Conservation (phyloP, 1,140 invertebrate genomes). For the Drosophila eugracilis region DNA sequence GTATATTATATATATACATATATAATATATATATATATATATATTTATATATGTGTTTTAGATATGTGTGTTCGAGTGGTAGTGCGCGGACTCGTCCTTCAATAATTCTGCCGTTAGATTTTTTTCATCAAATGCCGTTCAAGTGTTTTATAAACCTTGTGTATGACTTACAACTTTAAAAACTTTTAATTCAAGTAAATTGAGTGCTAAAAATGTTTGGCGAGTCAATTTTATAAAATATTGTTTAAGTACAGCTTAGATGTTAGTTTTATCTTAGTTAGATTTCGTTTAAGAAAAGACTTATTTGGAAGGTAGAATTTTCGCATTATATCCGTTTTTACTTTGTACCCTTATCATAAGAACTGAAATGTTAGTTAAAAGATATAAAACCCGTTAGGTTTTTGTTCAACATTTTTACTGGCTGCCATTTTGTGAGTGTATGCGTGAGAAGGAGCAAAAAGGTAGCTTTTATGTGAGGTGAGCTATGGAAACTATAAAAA, state of each 20-base stretch:
- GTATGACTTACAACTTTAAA: not conserved
- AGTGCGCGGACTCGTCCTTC: constrained; percentile 57
- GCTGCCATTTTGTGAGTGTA: constrained; percentile 26
- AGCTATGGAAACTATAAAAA: constrained; percentile 55
- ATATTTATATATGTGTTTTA: constrained; percentile 1
- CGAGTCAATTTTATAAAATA: not conserved
- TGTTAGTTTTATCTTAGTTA: not conserved
- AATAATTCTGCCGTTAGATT: constrained; percentile 31
- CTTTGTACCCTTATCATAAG: not conserved
- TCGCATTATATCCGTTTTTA: no score
- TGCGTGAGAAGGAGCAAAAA: constrained; percentile 18
- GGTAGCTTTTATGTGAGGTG: constrained; percentile 35
- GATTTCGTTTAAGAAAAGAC: no score
- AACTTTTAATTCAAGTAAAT: not conserved
- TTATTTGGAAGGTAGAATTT: no score
- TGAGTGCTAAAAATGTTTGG: not conserved
- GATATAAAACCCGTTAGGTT: not conserved
- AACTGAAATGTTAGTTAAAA: not conserved
- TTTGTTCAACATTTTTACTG: constrained; percentile 22
- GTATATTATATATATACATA: not conserved
- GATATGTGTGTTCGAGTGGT: constrained; percentile 5
- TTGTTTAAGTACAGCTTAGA: no score
- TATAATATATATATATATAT: constrained; percentile 2
- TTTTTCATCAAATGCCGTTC: constrained; percentile 17
- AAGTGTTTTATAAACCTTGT: constrained; percentile 2